Evolutionary conservation across 2,888 invertebrate species (phyloP).

Genomic region (Plemyria rubiginata): DNA sequence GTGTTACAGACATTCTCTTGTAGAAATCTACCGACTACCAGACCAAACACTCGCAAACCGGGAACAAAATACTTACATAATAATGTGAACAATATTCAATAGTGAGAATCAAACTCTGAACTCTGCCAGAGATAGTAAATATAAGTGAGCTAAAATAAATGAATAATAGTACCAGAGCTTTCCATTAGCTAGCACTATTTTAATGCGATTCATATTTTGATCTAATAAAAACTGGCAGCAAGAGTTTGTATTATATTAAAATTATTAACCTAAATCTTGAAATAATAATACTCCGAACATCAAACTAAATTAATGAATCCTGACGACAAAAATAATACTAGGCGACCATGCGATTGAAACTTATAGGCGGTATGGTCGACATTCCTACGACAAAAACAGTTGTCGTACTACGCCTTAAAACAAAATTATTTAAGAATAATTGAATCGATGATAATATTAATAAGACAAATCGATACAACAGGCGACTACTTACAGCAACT

Average conservation of each 20-base stretch:
- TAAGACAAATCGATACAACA: not conserved
- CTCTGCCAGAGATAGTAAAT: too few species aligned
- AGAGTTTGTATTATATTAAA: not conserved
- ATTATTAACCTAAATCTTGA: not conserved
- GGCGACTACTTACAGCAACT: not conserved
- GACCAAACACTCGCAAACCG: not conserved
- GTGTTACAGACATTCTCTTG: not conserved
- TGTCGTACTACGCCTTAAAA: not conserved
- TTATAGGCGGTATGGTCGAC: conserved; percentile 13
- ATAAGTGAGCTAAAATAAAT: not conserved
- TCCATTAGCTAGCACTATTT: not conserved
- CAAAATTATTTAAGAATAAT: not conserved
- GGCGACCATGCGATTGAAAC: conserved; percentile 10
- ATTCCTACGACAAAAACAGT: conserved; percentile 6
- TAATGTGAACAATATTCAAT: not conserved
- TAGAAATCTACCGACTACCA: not conserved
- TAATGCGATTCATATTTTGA: not conserved
- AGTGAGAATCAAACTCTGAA: too few species aligned
- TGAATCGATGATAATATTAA: not conserved
- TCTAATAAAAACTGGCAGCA: not conserved
- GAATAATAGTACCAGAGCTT: not conserved
- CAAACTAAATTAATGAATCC: not conserved
- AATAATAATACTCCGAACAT: not conserved
- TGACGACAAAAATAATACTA: not conserved
- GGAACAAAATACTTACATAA: not conserved